Conservation (phyloP, 2,797 vertebrate species). For the Danio aesculapii region DNA sequence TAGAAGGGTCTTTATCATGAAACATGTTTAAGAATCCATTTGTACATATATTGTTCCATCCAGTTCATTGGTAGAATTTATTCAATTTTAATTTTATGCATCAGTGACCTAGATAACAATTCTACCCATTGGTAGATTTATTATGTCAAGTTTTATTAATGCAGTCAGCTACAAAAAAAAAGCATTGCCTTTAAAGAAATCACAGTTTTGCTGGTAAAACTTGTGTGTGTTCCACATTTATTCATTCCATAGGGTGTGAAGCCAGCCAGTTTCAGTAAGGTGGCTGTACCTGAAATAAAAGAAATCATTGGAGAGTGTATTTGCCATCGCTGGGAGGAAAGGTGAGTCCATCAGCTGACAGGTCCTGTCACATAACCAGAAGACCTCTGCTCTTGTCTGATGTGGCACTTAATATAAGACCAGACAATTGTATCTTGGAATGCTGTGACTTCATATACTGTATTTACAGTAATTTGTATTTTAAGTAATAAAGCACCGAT, state of each 20-base stretch:
- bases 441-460: neutral
- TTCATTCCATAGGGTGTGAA: slow-evolving; percentile 88
- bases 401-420: neutral
- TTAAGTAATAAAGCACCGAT: slow-evolving; percentile 7
- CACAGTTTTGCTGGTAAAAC: too few species aligned
- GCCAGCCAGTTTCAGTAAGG: slow-evolving; percentile 96
- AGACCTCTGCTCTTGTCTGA: neutral
- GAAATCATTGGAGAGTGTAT: slow-evolving; percentile 99
- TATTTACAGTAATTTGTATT: slow-evolving; percentile 6
- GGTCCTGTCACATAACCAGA: neutral
- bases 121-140: neutral
- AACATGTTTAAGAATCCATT: neutral
- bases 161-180: neutral
- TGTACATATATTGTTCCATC: neutral
- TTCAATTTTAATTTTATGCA: neutral
- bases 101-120: neutral
- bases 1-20: neutral
- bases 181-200: neutral
- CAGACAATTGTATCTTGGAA: neutral
- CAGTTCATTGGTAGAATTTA: neutral
- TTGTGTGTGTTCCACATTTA: slow-evolving; percentile 11
- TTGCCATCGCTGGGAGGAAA: slow-evolving; percentile 95
- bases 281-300: slow-evolving; percentile 96
- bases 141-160: neutral
- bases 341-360: slow-evolving; percentile 79